These are phyloP conservation scores for Cyanoderma ruficeps DNA, from an alignment of 2,113 vertebrate genomes.

Conservation along the genomic window DNA sequence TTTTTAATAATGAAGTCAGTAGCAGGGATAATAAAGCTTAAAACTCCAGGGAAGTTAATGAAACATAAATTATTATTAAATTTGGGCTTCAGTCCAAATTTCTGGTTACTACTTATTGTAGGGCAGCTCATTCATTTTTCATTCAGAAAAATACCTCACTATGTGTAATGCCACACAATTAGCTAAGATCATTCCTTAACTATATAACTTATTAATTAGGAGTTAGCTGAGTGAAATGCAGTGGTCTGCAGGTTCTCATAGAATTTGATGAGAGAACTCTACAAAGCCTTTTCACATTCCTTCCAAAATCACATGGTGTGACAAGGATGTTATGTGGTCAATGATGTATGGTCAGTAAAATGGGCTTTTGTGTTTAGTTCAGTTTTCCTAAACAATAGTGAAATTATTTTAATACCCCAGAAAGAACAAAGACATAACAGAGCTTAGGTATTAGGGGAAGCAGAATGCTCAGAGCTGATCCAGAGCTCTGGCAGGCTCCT, in stretches of 20 bases:
- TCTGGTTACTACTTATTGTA: neutral
- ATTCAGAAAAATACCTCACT: neutral
- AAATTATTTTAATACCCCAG: neutral
- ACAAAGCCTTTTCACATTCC: neutral
- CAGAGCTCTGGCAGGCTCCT: neutral
- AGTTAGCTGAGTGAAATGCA: neutral
- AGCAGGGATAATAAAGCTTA: neutral
- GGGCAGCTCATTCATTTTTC: slow-evolving; percentile 27
- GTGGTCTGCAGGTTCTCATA: neutral
- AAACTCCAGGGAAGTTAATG: slow-evolving; percentile 21
- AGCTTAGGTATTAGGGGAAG: neutral
- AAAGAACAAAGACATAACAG: neutral
- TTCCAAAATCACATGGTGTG: neutral
- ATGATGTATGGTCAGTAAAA: neutral
- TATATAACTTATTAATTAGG: neutral
- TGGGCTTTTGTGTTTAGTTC: neutral
- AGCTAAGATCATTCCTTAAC: neutral
- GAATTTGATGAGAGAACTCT: neutral
- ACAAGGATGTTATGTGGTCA: neutral
- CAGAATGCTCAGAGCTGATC: neutral
- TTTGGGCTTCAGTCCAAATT: slow-evolving; percentile 38
- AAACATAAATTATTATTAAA: slow-evolving; percentile 15
- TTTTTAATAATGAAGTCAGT: slow-evolving; percentile 14
- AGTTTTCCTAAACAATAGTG: neutral
- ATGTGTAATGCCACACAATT: neutral